Conservation (phyloP, 2,797 vertebrate species). For the Tragopan temminckii region DNA sequence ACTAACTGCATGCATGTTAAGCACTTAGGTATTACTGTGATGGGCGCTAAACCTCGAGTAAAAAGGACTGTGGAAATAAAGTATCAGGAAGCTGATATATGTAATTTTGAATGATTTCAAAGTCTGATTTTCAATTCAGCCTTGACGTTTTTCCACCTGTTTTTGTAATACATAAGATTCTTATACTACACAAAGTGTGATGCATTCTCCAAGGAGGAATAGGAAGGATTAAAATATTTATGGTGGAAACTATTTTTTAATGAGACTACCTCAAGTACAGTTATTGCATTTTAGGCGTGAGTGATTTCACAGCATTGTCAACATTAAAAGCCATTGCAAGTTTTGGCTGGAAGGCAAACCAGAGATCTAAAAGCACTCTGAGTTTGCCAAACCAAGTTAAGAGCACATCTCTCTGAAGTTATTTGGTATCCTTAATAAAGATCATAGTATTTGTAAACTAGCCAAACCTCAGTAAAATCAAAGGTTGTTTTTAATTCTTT, state of each 20-base stretch:
- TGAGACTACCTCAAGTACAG: conserved; percentile 51
- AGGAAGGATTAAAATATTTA: conserved; percentile 46
- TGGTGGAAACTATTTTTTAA: conserved; percentile 58
- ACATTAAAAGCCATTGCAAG: conserved; percentile 37
- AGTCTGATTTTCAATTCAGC: not conserved
- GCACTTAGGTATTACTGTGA: not conserved
- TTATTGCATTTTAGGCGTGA: conserved; percentile 61
- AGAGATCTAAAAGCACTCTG: conserved; percentile 56
- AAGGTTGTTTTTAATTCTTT: conserved; percentile 66
- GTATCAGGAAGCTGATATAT: not conserved
- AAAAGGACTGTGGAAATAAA: not conserved
- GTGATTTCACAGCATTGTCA: conserved; percentile 65
- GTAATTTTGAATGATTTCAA: not conserved
- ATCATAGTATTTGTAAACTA: conserved; percentile 58
- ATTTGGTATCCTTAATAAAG: conserved; percentile 67
- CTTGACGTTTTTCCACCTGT: not conserved
- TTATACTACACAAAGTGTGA: not conserved
- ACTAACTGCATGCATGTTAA: not conserved
- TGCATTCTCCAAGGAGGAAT: not conserved
- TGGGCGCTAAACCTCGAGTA: not conserved
- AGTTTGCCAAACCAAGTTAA: conserved; percentile 77
- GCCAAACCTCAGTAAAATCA: conserved; percentile 75
- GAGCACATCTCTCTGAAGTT: conserved; percentile 69
- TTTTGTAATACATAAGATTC: not conserved
- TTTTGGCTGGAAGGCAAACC: conserved; percentile 67